Base-by-base conservation (phyloP, 2,888 invertebrate species). In the Cryptocephalus moraei region DNA sequence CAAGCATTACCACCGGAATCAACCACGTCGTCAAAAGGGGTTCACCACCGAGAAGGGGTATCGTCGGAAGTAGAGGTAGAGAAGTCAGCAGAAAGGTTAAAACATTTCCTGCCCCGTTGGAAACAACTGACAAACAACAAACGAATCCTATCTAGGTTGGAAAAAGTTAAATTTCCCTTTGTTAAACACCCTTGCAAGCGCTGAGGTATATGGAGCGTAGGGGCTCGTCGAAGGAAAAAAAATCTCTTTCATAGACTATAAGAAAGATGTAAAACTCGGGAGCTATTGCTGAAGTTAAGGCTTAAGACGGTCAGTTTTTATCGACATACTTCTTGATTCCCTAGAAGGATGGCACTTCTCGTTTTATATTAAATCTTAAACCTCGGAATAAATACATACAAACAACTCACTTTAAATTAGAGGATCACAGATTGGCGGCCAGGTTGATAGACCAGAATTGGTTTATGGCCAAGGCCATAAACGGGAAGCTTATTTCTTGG, bases 391-490 rank as follows among this genome's bases (percentile, higher is more conserved):
- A 8, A 8, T 22, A 41, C 8, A 8, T 4, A 10, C 4, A 8
- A 4, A 8, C 6, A 6, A 13, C 2, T 9, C 44, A 44, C n/a
- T 44, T 44, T n/a, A 44, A 44, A 12, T 38, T 44, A 39, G 44
- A 44, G 12, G 38, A 39, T n/a, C 39, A 38, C 32, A 11, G 12
- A 44, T 9, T n/a, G n/a, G 34, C n/a, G 41, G 41, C 4, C 12
- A 8, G 4, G 4, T 41, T 8, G 6, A 4, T 4, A 41, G 31
- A 14, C 10, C 31, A 8, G 6, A n/a, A 9, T 33, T 47, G 12
- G 46, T 46, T 12, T 40, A 48, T 33, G 46, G 14, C 14, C 53
- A 53, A 41, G 51, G 39, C 41, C 51, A 11, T 53, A 49, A 8
- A 49, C 39, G 13, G 49, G 46, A 31, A 49, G 51, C 45, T 31